phyloP scores from a whole-genome alignment of 2,888 invertebrate genomes.

The Nymphalis c-album region DNA sequence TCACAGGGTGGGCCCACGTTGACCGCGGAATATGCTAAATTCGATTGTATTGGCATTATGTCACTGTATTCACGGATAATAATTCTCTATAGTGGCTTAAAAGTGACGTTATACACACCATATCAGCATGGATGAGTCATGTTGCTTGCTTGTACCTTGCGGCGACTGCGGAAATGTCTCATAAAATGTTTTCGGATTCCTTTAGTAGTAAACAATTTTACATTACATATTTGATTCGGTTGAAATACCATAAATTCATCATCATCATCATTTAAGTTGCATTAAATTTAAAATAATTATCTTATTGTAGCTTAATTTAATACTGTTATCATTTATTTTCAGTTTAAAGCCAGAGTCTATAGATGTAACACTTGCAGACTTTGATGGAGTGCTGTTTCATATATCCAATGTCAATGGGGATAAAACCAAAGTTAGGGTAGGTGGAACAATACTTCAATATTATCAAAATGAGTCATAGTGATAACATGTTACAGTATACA shows the following conservation, averaged over 20 bases:
- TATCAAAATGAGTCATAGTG: conserved; percentile 16
- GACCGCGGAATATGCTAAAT: conserved; percentile 51
- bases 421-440: conserved; percentile 98
- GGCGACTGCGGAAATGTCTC: conserved; percentile 70
- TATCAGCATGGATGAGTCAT: conserved; percentile 75
- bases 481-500: conserved; percentile 3
- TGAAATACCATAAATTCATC: conserved; percentile 8
- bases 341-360: conserved; percentile 97
- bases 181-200: conserved; percentile 70
- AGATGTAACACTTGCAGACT: conserved; percentile 97
- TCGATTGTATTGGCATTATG: conserved; percentile 37
- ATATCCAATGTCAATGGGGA: conserved; percentile 98
- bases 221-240: conserved; percentile 44
- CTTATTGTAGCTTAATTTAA: conserved; percentile 22
- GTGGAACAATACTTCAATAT: conserved; percentile 50
- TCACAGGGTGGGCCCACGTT: conserved; percentile 78
- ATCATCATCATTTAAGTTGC: too few relatives aligned
- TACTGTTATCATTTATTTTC: conserved; percentile 58
- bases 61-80: conserved; percentile 43
- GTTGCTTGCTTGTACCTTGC: conserved; percentile 63
- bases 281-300: conserved; percentile 36
- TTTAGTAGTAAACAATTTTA: conserved; percentile 62
- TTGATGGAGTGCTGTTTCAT: conserved; percentile 99
- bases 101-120: conserved; percentile 69
- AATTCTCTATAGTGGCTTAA: conserved; percentile 51